Conservation (phyloP, 2,888 invertebrate genomes). For the Caenorhabditis uteleia region DNA sequence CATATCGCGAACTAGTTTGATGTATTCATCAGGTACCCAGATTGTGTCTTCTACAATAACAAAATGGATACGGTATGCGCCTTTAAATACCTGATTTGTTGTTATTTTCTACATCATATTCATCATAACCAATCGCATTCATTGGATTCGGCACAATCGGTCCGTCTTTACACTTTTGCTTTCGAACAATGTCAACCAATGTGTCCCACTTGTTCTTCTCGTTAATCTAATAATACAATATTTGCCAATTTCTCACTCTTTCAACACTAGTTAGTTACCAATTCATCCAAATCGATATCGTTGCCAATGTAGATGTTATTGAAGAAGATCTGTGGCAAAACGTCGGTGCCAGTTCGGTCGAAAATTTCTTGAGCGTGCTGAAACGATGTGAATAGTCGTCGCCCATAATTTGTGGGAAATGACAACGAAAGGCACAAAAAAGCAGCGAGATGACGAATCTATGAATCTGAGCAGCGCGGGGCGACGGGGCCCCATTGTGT, state of each 20-base stretch:
- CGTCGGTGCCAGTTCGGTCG: slow-evolving; percentile 63
- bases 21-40: slow-evolving; percentile 50
- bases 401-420: too few species aligned
- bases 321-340: slow-evolving; percentile 72
- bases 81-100: slow-evolving; percentile 9
- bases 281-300: slow-evolving; percentile 69
- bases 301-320: slow-evolving; percentile 70
- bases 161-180: slow-evolving; percentile 22
- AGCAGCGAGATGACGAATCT: too few species aligned
- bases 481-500: too few species aligned
- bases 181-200: slow-evolving; percentile 65
- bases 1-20: slow-evolving; percentile 57
- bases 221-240: slow-evolving; percentile 18
- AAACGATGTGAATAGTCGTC: too few species aligned
- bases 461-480: too few species aligned
- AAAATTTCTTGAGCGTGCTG: slow-evolving; percentile 65
- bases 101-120: slow-evolving; percentile 31
- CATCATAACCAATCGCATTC: slow-evolving; percentile 37
- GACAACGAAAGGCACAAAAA: too few species aligned
- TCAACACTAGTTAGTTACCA: slow-evolving; percentile 67
- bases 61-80: neutral
- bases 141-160: slow-evolving; percentile 34
- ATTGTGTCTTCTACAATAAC: slow-evolving; percentile 31
- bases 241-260: neutral
- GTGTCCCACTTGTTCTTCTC: slow-evolving; percentile 47